Evolutionary conservation across 2,888 invertebrate genomes (phyloP).

Genomic region (Brachyptera risi): DNA sequence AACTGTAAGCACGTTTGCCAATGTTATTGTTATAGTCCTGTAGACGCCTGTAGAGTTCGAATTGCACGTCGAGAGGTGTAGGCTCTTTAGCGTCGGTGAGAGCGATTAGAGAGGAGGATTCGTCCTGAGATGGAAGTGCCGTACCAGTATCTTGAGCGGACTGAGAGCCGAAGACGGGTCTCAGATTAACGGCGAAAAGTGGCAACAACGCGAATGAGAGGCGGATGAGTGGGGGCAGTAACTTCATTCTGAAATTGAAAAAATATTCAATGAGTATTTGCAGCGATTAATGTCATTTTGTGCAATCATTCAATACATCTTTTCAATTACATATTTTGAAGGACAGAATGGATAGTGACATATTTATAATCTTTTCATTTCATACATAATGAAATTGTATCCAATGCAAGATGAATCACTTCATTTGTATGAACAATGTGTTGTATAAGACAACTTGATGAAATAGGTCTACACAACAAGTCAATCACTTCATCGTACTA

Average conservation of each 20-base stretch:
- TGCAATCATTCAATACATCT: too few species aligned
- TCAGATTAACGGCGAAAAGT: background rate
- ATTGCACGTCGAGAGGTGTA: slow-evolving; percentile 35
- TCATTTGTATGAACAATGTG: too few species aligned
- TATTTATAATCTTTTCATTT: too few species aligned
- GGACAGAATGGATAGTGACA: too few species aligned
- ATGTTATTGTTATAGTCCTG: slow-evolving; percentile 29
- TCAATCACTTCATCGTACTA: too few species aligned
- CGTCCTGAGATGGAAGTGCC: slow-evolving; percentile 1
- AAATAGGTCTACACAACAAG: too few species aligned
- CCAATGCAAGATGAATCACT: too few species aligned
- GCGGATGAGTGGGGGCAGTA: background rate
- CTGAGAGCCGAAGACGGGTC: background rate
- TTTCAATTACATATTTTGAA: too few species aligned
- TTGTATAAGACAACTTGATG: too few species aligned
- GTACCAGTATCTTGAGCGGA: background rate
- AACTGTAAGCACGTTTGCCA: slow-evolving; percentile 53
- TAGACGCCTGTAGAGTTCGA: slow-evolving; percentile 29
- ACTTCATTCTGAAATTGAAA: background rate
- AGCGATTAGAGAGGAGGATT: slow-evolving; percentile 16
- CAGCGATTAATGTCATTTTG: too few species aligned
- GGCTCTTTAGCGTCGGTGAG: slow-evolving; percentile 39
- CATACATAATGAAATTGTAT: too few species aligned
- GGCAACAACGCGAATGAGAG: background rate
- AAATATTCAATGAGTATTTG: too few species aligned